Evolutionary conservation across 2,113 vertebrate genomes (phyloP), one percentile per base, ranked within the genome.

Genomic region (Osmerus mordax): DNA sequence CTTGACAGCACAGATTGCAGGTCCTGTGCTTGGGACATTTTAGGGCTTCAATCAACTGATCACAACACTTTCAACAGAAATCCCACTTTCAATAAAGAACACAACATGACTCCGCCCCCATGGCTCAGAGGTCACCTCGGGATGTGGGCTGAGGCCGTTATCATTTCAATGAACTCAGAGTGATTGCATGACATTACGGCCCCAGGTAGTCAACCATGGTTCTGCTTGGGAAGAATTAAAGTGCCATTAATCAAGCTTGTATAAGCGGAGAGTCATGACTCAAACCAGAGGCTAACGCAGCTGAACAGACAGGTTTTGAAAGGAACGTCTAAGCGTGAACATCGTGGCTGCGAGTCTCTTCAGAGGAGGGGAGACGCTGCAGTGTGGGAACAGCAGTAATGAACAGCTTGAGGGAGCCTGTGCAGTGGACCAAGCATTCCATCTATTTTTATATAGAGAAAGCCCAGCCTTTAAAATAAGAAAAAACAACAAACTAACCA

Each of bases 101-200:
- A 56, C n/a, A 28, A 28, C 25, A 28, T 28, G 25, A 28, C 25
- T 28, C 7, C 2, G n/a, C 55, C 55, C 55, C 1, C 55, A 56
- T n/a, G n/a, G 55, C 55, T 18, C 55, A 56, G 55, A 18, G 55
- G 55, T 56, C 15, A 56, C n/a, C 15, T 63, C 18, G 28, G 23
- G 23, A 3, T 63, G 61, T 63, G 25, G 15, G 36, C 21, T 25
- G 5, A 67, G 63, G 11, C 12, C 16, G 63, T 65, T 65, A 9
- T 65, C 32, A 36, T 65, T 65, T 16, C 3, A 60, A 23, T 60
- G 19, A 19, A 19, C 32, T 65, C 19, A 51, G 21, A 58, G 53
- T 58, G 53, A 69, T 69, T 69, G 16, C 54, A 19, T 60, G 58
- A 60, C 19, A n/a, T 52, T 21, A n/a, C 47, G 11, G 18, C 58